Evolutionary conservation across 2,113 vertebrate genomes (phyloP), one percentile per base, ranked within the genome.

Genomic region (Colossoma macropomum): DNA sequence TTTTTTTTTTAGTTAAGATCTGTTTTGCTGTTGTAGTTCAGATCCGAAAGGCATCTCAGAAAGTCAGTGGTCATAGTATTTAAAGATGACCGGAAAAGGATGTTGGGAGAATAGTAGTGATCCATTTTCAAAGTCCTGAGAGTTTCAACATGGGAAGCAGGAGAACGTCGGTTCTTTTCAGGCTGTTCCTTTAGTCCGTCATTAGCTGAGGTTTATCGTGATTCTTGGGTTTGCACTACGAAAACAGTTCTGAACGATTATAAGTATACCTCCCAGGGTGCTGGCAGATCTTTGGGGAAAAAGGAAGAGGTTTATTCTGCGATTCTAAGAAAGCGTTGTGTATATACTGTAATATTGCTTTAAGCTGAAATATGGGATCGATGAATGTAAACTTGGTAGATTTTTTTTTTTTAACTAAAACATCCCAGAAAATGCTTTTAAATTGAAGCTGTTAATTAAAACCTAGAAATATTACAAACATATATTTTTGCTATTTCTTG

Each of bases 311-410:
- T 76, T 48, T 76, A 69, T 56, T 69, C 50, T 60, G 34, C 32
- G 28, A 71, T 80, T 59, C 34, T 60, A 60, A 48, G 73, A 80
- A 85, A 50, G 79, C 65, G 50, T 76, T 85, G 83, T 85, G 83
- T 85, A 76, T 76, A 85, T 85, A 85, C 41, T 85, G 83, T 85
- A 85, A 85, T 62, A 85, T 85, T 75, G 79, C 68, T 71, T 71
- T 71, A 85, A 80, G 52, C 38, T 82, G 0, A 84, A 88, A 59
- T 63, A 69, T 56, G 59, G 50, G 9, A 66, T 54, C 65, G 25
- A 84, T 38, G 80, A 70, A 68, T 59, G 80, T 75, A 86, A 59
- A 84, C 41, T 68, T 75, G 32, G 48, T 62, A 38, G 17, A 10
- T 56, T 69, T 50, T 82, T 82, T 82, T 45, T 45, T 45, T 9